Evolutionary conservation across 2,797 vertebrate genomes (phyloP).

Genomic region (Myotis daubentonii): DNA sequence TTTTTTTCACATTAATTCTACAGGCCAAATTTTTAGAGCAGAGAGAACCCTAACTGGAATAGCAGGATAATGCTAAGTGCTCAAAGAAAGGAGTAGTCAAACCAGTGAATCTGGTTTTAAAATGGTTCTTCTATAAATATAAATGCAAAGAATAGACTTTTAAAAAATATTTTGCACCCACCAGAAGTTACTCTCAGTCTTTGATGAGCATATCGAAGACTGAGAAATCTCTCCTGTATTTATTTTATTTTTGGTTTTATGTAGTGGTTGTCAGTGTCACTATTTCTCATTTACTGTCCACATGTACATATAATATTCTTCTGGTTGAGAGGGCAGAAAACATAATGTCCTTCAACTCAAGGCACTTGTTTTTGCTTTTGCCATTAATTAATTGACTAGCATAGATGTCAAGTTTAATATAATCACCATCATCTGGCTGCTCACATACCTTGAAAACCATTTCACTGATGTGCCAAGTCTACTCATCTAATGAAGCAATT

Average conservation of each 20-base stretch:
- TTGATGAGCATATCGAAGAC: not conserved
- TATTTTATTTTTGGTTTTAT: not conserved
- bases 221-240: not conserved
- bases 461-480: not conserved
- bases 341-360: not conserved
- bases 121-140: slow-evolving; percentile 3
- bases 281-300: not conserved
- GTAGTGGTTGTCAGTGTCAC: not conserved
- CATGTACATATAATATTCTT: not conserved
- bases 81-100: not conserved
- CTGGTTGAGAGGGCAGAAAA: not conserved
- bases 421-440: not conserved
- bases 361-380: slow-evolving; percentile 34
- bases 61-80: not conserved
- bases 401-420: not conserved
- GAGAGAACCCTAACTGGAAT: not conserved
- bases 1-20: not conserved
- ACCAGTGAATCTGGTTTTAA: not conserved
- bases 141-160: not conserved
- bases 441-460: not conserved
- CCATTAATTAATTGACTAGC: slow-evolving; percentile 14
- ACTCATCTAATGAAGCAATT: not conserved
- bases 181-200: not conserved
- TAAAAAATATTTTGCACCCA: not conserved
- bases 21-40: not conserved